phyloP scores from a whole-genome alignment of 2,113 vertebrate genomes.

The Pseudolaguvia tuberculata region DNA sequence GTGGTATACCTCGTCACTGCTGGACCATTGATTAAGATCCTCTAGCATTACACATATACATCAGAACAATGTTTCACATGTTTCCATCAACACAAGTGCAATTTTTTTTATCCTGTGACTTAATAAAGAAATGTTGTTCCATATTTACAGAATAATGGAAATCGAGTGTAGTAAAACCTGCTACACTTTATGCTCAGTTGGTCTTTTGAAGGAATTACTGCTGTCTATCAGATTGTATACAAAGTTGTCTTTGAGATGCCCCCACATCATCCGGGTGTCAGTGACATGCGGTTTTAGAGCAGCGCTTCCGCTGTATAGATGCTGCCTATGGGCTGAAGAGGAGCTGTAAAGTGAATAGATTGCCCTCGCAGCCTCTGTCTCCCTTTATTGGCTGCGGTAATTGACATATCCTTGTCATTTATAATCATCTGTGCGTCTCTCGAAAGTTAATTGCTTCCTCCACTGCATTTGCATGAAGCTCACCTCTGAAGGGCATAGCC shows the following conservation, averaged over 20 bases:
- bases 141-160: background rate
- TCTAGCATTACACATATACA: too few species aligned
- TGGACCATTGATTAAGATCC: too few species aligned
- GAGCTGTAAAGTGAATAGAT: slow-evolving; percentile 81
- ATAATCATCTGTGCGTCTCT: slow-evolving; percentile 86
- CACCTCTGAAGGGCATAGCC: slow-evolving; percentile 89
- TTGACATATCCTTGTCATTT: slow-evolving; percentile 92
- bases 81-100: background rate
- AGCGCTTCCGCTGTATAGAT: slow-evolving; percentile 31
- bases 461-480: slow-evolving; percentile 90
- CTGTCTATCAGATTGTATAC: slow-evolving; percentile 20
- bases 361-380: slow-evolving; percentile 76
- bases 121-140: background rate
- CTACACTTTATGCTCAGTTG: background rate
- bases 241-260: slow-evolving; percentile 30
- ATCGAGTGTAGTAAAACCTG: background rate
- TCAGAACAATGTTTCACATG: background rate
- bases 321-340: slow-evolving; percentile 53
- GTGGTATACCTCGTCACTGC: too few species aligned
- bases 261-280: slow-evolving; percentile 21
- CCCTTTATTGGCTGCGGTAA: slow-evolving; percentile 86
- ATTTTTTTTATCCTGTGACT: background rate
- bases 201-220: background rate
- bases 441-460: slow-evolving; percentile 89
- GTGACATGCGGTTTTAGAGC: slow-evolving; percentile 37